phyloP scores from a whole-genome alignment of 2,888 invertebrate genomes.

The Leptinotarsa rubiginosa region DNA sequence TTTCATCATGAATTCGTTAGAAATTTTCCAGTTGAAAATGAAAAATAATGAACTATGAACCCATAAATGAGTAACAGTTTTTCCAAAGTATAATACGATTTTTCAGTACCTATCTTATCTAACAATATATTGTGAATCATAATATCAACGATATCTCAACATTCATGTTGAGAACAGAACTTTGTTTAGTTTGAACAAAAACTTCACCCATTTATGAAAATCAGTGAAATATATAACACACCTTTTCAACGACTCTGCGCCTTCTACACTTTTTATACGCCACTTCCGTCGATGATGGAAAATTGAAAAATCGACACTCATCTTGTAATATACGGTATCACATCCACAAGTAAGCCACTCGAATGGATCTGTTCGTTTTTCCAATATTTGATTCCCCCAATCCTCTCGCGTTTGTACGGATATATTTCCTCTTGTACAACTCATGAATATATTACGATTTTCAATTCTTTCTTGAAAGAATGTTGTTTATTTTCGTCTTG shows the following conservation, averaged over 20 bases:
- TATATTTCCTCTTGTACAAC: constrained; percentile 42
- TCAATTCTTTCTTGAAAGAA: constrained; percentile 42
- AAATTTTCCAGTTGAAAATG: no score
- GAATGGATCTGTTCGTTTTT: constrained; percentile 49
- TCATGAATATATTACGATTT: constrained; percentile 51
- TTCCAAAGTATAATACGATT: no score
- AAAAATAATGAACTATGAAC: no score
- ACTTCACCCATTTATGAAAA: no score
- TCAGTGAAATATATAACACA: not conserved
- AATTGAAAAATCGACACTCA: constrained; percentile 12
- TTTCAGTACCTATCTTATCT: no score
- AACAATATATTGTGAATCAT: no score
- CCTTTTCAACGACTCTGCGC: not conserved
- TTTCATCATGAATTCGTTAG: no score
- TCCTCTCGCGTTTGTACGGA: constrained; percentile 39
- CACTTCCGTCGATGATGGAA: constrained; percentile 1
- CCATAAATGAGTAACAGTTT: no score
- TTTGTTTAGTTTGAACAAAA: no score
- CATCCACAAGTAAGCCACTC: constrained; percentile 42
- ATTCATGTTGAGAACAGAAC: no score
- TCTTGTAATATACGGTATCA: constrained; percentile 8
- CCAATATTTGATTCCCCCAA: constrained; percentile 51
- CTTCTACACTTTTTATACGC: not conserved
- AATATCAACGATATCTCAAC: no score
- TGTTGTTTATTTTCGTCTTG: constrained; percentile 39